A percentile compares a stretch with the other conserved stretches of the same genome.
Conservation (phyloP, 1,140 invertebrate genomes). For the Oncopodura yosiiana region DNA sequence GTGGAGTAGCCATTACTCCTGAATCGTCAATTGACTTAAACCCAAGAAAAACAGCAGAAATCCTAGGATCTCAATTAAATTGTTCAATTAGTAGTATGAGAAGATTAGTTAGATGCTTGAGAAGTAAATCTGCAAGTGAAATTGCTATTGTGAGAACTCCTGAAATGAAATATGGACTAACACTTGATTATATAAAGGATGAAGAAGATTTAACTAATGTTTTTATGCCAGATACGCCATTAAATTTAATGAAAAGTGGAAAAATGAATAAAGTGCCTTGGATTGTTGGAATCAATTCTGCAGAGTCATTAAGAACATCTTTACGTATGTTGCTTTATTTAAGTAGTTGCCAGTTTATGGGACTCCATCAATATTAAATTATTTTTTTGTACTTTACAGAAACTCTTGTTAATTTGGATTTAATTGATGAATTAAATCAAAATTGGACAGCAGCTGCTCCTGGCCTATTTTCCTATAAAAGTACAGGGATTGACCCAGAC, state of each 20-base stretch:
- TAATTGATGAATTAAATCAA: too few relatives aligned
- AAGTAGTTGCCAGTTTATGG: too few relatives aligned
- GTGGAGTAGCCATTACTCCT: too few relatives aligned
- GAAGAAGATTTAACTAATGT: not conserved
- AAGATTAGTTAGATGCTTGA: not conserved
- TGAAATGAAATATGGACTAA: not conserved
- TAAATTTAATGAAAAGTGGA: not conserved
- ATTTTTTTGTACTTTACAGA: too few relatives aligned
- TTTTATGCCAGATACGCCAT: conserved; percentile 3
- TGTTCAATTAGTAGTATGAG: not conserved
- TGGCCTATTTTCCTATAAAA: not conserved
- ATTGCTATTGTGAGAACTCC: not conserved
- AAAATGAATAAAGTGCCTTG: conserved; percentile 7
- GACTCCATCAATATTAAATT: not conserved
- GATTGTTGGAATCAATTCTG: conserved; percentile 7
- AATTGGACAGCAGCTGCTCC: not conserved
- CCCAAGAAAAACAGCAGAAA: not conserved
- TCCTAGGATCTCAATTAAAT: not conserved
- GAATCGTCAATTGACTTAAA: not conserved
- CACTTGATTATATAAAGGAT: not conserved
- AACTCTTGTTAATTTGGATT: too few relatives aligned
- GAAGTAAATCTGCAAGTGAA: not conserved
- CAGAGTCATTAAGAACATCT: conserved; percentile 2
- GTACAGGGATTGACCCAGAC: not conserved
- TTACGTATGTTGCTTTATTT: not conserved